Conservation (phyloP, 2,113 vertebrate genomes). For the Phalacrocorax aristotelis region DNA sequence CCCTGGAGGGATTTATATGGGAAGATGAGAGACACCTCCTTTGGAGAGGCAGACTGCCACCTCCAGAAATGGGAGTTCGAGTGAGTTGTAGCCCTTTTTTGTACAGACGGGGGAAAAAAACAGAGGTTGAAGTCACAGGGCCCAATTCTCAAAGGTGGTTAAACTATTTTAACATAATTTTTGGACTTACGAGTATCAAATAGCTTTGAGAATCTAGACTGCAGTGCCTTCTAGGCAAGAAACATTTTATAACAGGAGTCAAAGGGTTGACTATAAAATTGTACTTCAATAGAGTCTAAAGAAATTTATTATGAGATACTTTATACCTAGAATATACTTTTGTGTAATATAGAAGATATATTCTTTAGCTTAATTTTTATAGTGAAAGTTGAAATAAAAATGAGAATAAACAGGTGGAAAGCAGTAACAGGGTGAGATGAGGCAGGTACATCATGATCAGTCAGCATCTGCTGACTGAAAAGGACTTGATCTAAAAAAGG, state of each 20-base stretch:
- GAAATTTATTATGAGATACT: neutral
- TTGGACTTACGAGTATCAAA: neutral
- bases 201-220: neutral
- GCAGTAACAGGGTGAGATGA: neutral
- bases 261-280: neutral
- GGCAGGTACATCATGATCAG: neutral
- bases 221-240: neutral
- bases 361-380: neutral
- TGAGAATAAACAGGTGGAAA: neutral
- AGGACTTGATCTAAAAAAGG: neutral
- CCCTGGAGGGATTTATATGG: neutral
- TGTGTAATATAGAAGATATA: neutral
- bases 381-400: neutral
- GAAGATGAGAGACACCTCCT: neutral
- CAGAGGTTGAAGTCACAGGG: neutral
- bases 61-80: neutral
- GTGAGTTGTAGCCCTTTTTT: neutral
- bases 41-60: neutral
- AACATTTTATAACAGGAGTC: neutral
- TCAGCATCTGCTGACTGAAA: neutral
- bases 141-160: neutral
- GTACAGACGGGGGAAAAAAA: neutral
- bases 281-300: neutral
- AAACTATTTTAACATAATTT: neutral
- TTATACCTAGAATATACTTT: neutral